Evolutionary conservation across 2,888 invertebrate genomes (phyloP).

Genomic region (Harpagoxenus sublaevis): DNA sequence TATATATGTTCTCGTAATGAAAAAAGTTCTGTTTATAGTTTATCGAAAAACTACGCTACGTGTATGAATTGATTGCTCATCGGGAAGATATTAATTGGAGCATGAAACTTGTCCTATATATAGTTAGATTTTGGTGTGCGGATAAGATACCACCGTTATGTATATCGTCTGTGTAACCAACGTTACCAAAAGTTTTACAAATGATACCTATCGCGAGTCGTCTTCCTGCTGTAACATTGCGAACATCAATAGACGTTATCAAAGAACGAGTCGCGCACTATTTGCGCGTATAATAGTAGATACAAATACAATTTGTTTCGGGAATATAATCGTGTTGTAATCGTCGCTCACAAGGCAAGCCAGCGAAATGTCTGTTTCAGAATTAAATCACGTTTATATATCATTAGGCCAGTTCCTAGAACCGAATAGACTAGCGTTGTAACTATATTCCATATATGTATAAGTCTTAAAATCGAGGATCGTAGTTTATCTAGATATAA

Average conservation of each 20-base stretch:
- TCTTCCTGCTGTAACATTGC: conserved; percentile 28
- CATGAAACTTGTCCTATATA: conserved; percentile 57
- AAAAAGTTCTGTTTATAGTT: conserved; percentile 68
- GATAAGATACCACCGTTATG: conserved; percentile 38
- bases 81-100: conserved; percentile 65
- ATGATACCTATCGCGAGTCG: conserved; percentile 48
- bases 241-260: conserved; percentile 48
- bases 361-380: conserved; percentile 47
- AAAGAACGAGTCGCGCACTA: conserved; percentile 55
- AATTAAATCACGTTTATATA: conserved; percentile 52
- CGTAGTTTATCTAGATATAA: conserved; percentile 35
- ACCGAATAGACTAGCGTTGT: conserved; percentile 10
- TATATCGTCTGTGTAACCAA: conserved; percentile 58
- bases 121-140: conserved; percentile 56
- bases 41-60: conserved; percentile 66
- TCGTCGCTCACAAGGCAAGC: conserved; percentile 43
- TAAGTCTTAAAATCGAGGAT: conserved; percentile 15
- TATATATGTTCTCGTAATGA: conserved; percentile 67
- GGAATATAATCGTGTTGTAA: conserved; percentile 38
- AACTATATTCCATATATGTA: not conserved
- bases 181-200: conserved; percentile 67
- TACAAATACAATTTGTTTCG: conserved; percentile 55
- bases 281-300: conserved; percentile 46
- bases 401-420: conserved; percentile 55
- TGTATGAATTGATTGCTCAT: conserved; percentile 58